Conservation (phyloP, 2,113 vertebrate species). For the Gallinago paraguaiae region DNA sequence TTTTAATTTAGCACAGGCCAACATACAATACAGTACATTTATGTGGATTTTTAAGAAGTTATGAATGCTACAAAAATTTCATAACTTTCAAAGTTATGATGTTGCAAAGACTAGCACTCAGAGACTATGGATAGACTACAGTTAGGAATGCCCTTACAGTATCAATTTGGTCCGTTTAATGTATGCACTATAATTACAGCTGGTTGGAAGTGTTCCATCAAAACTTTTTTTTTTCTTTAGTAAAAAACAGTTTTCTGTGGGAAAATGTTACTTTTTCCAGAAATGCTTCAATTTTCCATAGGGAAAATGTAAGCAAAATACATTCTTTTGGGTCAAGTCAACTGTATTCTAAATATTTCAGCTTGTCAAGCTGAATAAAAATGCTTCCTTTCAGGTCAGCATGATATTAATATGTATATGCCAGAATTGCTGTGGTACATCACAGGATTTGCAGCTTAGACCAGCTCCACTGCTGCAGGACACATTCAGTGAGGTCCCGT, state of each 20-base stretch:
- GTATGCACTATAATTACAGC: constrained; percentile 45
- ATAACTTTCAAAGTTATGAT: neutral
- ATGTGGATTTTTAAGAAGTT: neutral
- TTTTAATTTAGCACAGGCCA: neutral
- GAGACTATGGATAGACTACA: neutral
- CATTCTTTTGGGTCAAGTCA: constrained; percentile 28
- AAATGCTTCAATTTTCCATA: constrained; percentile 34
- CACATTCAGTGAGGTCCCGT: fast-evolving
- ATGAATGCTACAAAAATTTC: neutral
- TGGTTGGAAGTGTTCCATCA: constrained; percentile 31
- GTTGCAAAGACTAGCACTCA: neutral
- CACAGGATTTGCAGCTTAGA: neutral
- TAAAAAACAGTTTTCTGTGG: constrained; percentile 24
- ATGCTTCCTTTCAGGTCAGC: neutral
- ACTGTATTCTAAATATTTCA: constrained; percentile 32
- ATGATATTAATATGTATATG: neutral
- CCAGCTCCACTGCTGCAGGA: neutral
- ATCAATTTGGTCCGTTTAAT: constrained; percentile 31
- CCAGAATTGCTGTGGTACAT: neutral
- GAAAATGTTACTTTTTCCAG: constrained; percentile 50
- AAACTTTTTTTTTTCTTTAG: neutral
- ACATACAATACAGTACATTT: neutral
- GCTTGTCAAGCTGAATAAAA: constrained; percentile 13
- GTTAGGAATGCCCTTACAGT: constrained; percentile 19
- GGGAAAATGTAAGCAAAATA: constrained; percentile 55